Evolutionary conservation across 92 coral and sea anemone genomes (phyloP).

Genomic region (Anthopleura xanthogrammica): DNA sequence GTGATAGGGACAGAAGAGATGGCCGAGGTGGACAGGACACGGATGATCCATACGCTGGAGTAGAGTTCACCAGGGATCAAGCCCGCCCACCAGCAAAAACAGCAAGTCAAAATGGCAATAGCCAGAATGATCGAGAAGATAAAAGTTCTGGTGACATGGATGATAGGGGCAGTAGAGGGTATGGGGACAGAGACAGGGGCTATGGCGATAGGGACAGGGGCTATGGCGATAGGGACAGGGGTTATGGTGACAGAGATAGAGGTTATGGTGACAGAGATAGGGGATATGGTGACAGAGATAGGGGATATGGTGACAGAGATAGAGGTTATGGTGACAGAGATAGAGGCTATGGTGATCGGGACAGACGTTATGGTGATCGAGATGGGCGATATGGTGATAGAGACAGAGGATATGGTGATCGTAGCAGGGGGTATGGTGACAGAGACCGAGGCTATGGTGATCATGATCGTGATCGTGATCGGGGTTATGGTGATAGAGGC

Average conservation of each 20-base stretch:
- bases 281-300: conserved; percentile 31
- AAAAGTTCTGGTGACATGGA: background rate
- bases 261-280: conserved; percentile 47
- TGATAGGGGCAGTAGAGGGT: conserved; percentile 14
- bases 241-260: conserved; percentile 36
- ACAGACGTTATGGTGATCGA: conserved; percentile 51
- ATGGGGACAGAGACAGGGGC: conserved; percentile 41
- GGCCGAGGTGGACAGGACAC: conserved; percentile 24
- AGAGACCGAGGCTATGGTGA: conserved; percentile 53
- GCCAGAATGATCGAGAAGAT: background rate
- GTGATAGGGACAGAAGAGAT: conserved; percentile 31
- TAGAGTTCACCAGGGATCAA: conserved; percentile 15
- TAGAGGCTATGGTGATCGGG: conserved; percentile 46
- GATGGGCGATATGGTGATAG: conserved; percentile 51
- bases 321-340: conserved; percentile 22
- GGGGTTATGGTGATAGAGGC: conserved; percentile 33
- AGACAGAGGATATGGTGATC: conserved; percentile 40
- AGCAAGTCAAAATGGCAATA: background rate
- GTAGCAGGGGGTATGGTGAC: conserved; percentile 61
- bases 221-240: conserved; percentile 31
- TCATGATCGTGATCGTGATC: conserved; percentile 22
- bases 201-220: conserved; percentile 39
- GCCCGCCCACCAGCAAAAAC: background rate
- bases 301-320: conserved; percentile 36
- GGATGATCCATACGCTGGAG: background rate